These are phyloP conservation scores for Andrena trimmerana DNA, from an alignment of 2,888 invertebrate genomes.

Conservation along the genomic window DNA sequence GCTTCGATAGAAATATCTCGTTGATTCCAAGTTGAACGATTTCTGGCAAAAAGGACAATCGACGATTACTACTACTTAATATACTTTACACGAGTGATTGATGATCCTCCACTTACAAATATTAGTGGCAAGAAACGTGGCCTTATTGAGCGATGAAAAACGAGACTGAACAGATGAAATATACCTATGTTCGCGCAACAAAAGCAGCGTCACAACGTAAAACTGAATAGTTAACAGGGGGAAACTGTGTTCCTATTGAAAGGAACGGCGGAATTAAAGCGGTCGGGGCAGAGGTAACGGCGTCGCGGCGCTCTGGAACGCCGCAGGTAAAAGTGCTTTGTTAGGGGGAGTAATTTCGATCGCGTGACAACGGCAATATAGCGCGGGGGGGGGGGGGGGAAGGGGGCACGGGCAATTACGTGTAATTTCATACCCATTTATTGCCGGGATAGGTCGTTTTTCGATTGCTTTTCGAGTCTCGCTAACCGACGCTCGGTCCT, in stretches of 20 bases:
- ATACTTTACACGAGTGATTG: no score
- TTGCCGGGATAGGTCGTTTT: conserved; percentile 68
- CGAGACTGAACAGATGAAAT: not conserved
- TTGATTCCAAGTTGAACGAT: not conserved
- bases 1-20: not conserved
- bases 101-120: not conserved
- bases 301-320: conserved; percentile 60
- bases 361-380: conserved; percentile 81
- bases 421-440: conserved; percentile 77
- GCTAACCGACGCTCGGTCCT: conserved; percentile 45
- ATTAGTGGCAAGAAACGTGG: not conserved
- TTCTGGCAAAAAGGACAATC: not conserved
- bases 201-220: conserved; percentile 16
- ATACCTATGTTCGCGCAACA: not conserved
- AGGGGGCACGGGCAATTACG: conserved; percentile 69
- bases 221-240: conserved; percentile 34
- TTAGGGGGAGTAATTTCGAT: conserved; percentile 78
- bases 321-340: conserved; percentile 72
- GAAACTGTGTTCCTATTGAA: conserved; percentile 65
- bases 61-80: no score
- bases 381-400: conserved; percentile 23
- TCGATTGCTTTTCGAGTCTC: conserved; percentile 63
- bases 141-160: not conserved
- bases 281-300: conserved; percentile 48
- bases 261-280: conserved; percentile 48